Percentiles rank a stretch among this genome's conserved stretches.
phyloP scores from a whole-genome alignment of 2,888 invertebrate genomes.

The Mythimna albipuncta region DNA sequence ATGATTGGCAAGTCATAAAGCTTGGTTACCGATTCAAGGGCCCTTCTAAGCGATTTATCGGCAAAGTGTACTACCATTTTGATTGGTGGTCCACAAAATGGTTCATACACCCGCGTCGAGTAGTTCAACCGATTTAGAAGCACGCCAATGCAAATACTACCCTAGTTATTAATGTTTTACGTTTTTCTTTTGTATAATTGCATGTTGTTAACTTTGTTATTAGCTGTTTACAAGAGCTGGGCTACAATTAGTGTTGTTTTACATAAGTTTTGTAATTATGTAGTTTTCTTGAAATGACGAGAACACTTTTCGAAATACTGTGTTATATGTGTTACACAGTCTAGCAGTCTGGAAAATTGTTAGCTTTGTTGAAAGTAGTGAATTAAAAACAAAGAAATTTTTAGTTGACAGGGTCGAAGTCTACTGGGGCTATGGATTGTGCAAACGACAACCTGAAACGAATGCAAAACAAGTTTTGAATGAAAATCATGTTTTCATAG shows the following conservation, averaged over 20 bases:
- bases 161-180: background rate
- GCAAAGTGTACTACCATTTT: constrained; percentile 22
- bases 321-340: too few relatives aligned
- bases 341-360: too few relatives aligned
- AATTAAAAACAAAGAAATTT: too few relatives aligned
- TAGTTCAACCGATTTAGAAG: constrained; percentile 17
- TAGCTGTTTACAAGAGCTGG: constrained; percentile 1
- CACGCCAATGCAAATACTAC: constrained; percentile 20
- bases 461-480: too few relatives aligned
- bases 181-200: constrained; percentile 17
- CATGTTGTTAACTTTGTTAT: constrained; percentile 19
- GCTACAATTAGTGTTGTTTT: background rate
- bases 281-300: background rate
- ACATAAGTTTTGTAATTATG: background rate
- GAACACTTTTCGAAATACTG: background rate
- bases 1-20: constrained; percentile 26
- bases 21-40: constrained; percentile 19
- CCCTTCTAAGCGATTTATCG: constrained; percentile 26
- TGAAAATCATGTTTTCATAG: too few relatives aligned
- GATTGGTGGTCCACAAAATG: constrained; percentile 28
- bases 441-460: too few relatives aligned
- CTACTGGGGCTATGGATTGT: too few relatives aligned
- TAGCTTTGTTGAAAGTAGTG: too few relatives aligned
- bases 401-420: too few relatives aligned
- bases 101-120: constrained; percentile 25